Percentiles rank a stretch among this genome's conserved stretches.
Conservation (phyloP, 92 coral and sea anemone genomes). For the Metridium senile region DNA sequence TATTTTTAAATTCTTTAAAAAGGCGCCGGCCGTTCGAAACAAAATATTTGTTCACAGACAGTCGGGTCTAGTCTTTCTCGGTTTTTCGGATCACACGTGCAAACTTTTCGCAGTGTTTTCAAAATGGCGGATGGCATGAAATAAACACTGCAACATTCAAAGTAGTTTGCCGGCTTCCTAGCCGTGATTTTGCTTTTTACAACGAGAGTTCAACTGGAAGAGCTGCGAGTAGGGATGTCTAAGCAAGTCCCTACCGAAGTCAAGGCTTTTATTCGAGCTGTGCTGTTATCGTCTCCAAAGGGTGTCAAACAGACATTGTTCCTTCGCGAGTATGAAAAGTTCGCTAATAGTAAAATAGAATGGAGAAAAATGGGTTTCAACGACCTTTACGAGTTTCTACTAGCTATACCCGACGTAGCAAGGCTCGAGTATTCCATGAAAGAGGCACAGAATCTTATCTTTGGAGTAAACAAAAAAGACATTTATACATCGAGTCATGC, state of each 20-base stretch:
- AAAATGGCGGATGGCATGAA: background rate
- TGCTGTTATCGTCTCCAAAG: constrained; percentile 62
- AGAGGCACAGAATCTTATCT: constrained; percentile 79
- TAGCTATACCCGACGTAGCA: constrained; percentile 90
- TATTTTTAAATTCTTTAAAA: too few relatives aligned
- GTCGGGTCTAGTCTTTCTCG: background rate
- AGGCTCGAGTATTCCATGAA: constrained; percentile 76
- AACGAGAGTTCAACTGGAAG: background rate
- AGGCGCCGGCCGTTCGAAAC: background rate
- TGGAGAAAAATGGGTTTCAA: constrained; percentile 75
- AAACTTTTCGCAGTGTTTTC: background rate
- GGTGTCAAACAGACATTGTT: constrained; percentile 75
- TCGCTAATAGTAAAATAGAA: constrained; percentile 34
- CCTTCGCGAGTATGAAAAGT: constrained; percentile 58
- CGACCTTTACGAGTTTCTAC: constrained; percentile 73
- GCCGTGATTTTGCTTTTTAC: background rate
- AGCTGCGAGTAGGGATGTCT: constrained; percentile 32
- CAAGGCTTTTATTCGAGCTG: constrained; percentile 71
- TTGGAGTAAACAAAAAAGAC: constrained; percentile 65
- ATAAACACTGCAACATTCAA: background rate
- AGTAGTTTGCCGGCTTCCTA: background rate
- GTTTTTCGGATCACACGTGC: background rate
- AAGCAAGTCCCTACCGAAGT: constrained; percentile 61
- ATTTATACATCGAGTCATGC: constrained; percentile 85
- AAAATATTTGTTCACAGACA: background rate